Conservation (phyloP, 1,140 invertebrate species). For the Marisa cornuarietis region DNA sequence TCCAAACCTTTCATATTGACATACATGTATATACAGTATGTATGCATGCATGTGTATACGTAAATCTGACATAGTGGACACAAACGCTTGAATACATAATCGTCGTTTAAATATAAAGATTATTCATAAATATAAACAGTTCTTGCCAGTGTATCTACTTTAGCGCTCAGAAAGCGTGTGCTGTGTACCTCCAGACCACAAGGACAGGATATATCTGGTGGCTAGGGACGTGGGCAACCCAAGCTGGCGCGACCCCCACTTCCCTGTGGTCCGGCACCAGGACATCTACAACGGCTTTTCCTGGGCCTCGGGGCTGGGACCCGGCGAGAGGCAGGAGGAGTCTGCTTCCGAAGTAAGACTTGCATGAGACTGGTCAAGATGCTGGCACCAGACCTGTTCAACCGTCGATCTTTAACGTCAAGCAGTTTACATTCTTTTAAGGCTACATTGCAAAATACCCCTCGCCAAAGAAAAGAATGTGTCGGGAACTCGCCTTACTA, state of each 20-base stretch:
- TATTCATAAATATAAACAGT: too few species aligned
- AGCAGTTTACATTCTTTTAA: too few species aligned
- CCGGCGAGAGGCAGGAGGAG: conserved; percentile 51
- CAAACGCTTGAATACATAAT: not conserved
- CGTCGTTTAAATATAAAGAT: too few species aligned
- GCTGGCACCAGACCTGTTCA: too few species aligned
- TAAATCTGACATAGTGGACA: not conserved
- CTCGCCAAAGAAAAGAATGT: too few species aligned
- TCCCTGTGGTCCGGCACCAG: conserved; percentile 51
- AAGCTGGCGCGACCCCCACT: conserved; percentile 39
- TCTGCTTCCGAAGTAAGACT: conserved; percentile 52
- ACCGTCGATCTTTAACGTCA: too few species aligned
- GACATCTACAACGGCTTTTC: conserved; percentile 56
- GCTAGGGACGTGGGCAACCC: conserved; percentile 55
- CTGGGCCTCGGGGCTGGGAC: conserved; percentile 51
- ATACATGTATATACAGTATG: not conserved
- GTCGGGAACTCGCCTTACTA: too few species aligned
- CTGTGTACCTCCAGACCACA: conserved; percentile 34
- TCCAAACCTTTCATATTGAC: too few species aligned
- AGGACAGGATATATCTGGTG: conserved; percentile 41
- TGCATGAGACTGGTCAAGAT: too few species aligned
- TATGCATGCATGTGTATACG: not conserved
- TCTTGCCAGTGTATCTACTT: too few species aligned
- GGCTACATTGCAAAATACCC: too few species aligned
- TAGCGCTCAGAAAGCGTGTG: not conserved